phyloP scores from a whole-genome alignment of 1,140 invertebrate species.

The Hycleus phaleratus region DNA sequence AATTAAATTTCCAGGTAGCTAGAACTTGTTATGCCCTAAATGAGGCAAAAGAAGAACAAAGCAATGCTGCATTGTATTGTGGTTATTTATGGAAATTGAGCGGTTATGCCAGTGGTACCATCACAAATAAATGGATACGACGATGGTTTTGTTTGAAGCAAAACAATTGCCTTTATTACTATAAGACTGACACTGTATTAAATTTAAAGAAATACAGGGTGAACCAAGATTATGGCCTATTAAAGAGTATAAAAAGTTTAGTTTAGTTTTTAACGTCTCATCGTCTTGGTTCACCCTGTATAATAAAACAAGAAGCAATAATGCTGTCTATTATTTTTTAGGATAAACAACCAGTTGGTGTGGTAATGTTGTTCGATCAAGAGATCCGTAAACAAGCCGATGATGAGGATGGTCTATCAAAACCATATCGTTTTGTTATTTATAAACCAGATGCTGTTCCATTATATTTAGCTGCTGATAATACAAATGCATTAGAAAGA shows the following conservation, averaged over 20 bases:
- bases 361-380: constrained; percentile 78
- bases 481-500: constrained; percentile 61
- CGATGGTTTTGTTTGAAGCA: constrained; percentile 85
- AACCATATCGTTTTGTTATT: constrained; percentile 60
- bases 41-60: constrained; percentile 50
- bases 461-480: constrained; percentile 74
- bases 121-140: constrained; percentile 71
- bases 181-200: constrained; percentile 78
- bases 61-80: constrained; percentile 56
- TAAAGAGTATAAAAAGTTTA: too few relatives aligned
- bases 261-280: too few relatives aligned
- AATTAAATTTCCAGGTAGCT: constrained; percentile 51
- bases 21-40: constrained; percentile 74
- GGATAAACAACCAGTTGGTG: constrained; percentile 83
- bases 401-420: constrained; percentile 41
- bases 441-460: constrained; percentile 68
- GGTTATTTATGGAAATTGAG: constrained; percentile 74
- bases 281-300: too few relatives aligned
- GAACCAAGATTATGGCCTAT: background rate
- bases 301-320: too few relatives aligned
- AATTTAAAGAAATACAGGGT: background rate
- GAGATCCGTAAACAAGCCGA: constrained; percentile 60
- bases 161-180: constrained; percentile 93
- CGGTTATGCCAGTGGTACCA: constrained; percentile 46
- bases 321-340: constrained; percentile 38